phyloP scores from a whole-genome alignment of 1,140 invertebrate species.

The Orussus abietinus region DNA sequence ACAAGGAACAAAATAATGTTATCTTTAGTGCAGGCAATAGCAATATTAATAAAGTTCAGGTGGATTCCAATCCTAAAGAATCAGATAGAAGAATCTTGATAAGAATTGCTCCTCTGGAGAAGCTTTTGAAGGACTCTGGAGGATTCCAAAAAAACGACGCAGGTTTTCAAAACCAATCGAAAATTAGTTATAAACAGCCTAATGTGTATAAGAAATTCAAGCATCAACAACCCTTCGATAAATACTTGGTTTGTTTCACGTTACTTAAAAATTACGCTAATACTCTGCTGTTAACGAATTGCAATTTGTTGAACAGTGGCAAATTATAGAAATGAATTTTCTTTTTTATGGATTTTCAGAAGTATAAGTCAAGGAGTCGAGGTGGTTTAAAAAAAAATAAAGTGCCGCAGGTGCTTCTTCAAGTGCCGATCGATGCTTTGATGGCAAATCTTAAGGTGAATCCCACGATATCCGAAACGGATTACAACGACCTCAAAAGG shows the following conservation, averaged over 20 bases:
- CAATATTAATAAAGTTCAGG: too few relatives aligned
- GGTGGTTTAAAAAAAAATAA: slow-evolving; percentile 8
- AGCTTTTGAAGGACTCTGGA: slow-evolving; percentile 7
- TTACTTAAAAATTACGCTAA: slow-evolving; percentile 6
- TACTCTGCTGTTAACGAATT: slow-evolving; percentile 2
- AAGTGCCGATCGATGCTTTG: too few relatives aligned
- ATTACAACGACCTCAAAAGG: too few relatives aligned
- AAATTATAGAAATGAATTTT: not conserved
- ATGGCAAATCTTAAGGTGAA: too few relatives aligned
- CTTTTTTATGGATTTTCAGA: not conserved
- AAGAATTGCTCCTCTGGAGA: slow-evolving; percentile 10
- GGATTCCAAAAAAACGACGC: slow-evolving; percentile 7
- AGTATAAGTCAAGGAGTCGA: slow-evolving; percentile 5
- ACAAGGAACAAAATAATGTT: too few relatives aligned
- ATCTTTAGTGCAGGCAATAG: too few relatives aligned
- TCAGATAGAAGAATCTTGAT: slow-evolving; percentile 5
- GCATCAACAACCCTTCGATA: too few relatives aligned
- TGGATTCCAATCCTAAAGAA: too few relatives aligned
- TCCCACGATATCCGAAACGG: too few relatives aligned
- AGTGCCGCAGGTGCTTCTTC: too few relatives aligned
- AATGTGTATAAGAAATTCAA: too few relatives aligned
- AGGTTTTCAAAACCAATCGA: slow-evolving; percentile 12
- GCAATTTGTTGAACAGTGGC: not conserved
- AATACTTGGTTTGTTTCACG: not conserved
- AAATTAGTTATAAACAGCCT: slow-evolving; percentile 2